Percentiles rank a stretch among this genome's conserved stretches.
phyloP scores from a whole-genome alignment of 1,140 invertebrate species.

The Listronotus oregonensis region DNA sequence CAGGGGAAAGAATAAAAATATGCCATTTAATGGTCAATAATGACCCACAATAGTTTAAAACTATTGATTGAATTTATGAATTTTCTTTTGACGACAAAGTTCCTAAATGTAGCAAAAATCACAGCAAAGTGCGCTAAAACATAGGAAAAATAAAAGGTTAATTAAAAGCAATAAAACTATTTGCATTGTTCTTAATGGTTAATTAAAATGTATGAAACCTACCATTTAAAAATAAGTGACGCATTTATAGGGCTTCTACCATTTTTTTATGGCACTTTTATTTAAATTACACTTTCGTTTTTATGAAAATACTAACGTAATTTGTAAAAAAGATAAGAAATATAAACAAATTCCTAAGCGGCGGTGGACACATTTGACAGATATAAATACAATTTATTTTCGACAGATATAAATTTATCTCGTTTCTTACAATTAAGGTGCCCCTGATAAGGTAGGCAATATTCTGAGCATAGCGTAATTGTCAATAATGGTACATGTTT shows the following conservation, averaged over 20 bases:
- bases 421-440: too few relatives aligned
- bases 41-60: neutral
- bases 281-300: too few relatives aligned
- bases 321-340: neutral
- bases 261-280: too few relatives aligned
- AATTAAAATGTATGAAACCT: neutral
- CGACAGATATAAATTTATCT: too few relatives aligned
- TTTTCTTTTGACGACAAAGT: neutral
- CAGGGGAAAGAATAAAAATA: too few relatives aligned
- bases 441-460: too few relatives aligned
- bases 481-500: too few relatives aligned
- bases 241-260: too few relatives aligned
- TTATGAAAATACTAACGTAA: neutral
- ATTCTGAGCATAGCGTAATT: too few relatives aligned
- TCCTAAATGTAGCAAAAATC: neutral
- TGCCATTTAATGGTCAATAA: slow-evolving; percentile 30
- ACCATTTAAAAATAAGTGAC: neutral
- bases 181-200: slow-evolving; percentile 3
- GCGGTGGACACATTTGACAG: neutral
- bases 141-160: slow-evolving; percentile 1
- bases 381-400: too few relatives aligned
- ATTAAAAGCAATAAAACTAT: slow-evolving; percentile 3
- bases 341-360: slow-evolving; percentile 3
- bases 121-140: neutral
- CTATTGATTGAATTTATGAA: slow-evolving; percentile 22